Conservation (phyloP, 2,797 vertebrate genomes). For the Acanthurus tractus region DNA sequence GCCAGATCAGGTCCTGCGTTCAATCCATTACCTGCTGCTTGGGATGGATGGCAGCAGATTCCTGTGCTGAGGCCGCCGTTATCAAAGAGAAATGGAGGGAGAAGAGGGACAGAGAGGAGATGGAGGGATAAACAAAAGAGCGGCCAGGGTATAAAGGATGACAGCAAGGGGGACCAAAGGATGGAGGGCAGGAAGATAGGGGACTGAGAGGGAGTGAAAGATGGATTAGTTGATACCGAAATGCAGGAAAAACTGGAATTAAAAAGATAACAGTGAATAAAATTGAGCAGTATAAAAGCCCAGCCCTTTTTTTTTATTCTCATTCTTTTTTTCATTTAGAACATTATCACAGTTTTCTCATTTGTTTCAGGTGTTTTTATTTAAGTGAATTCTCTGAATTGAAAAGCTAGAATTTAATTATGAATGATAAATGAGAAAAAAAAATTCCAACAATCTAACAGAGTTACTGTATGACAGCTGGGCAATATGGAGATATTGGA, state of each 20-base stretch:
- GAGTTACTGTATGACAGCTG: not conserved
- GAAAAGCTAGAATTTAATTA: not conserved
- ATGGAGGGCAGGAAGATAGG: constrained; percentile 22
- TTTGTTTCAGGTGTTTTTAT: not conserved
- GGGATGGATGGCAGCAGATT: constrained; percentile 69
- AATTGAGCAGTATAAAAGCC: constrained; percentile 18
- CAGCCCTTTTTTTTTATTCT: not conserved
- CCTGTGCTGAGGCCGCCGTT: constrained; percentile 43
- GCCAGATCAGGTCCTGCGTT: constrained; percentile 69
- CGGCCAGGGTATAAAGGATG: constrained; percentile 45
- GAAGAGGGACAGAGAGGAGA: constrained; percentile 54
- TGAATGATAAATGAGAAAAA: not conserved
- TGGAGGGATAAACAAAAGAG: constrained; percentile 67
- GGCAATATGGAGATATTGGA: not conserved
- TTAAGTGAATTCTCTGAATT: not conserved
- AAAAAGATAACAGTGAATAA: constrained; percentile 6
- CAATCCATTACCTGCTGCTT: constrained; percentile 80
- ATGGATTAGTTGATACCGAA: constrained; percentile 31
- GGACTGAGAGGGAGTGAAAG: constrained; percentile 5
- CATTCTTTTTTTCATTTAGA: constrained; percentile 1
- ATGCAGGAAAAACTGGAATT: not conserved
- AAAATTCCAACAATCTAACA: constrained; percentile 4
- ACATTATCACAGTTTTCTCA: not conserved
- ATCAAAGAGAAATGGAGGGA: constrained; percentile 66
- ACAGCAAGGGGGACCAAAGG: constrained; percentile 29